Conservation (phyloP, 2,888 invertebrate species). For the Bellardia bayeri region DNA sequence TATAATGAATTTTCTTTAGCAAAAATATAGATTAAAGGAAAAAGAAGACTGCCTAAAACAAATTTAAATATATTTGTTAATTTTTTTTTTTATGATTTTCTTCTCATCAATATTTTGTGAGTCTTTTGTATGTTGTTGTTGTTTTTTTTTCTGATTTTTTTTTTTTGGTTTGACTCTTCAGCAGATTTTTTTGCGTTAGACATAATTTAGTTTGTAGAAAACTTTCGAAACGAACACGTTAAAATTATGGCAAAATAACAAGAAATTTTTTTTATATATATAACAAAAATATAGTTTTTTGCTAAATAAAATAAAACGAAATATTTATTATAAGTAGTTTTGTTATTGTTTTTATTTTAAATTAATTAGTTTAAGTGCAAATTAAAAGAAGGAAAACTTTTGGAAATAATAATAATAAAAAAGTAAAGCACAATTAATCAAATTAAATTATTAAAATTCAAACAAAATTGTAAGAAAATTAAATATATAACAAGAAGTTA, state of each 20-base stretch:
- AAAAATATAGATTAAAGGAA: constrained; percentile 13
- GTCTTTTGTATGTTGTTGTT: background rate
- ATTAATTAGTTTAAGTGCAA: too few species aligned
- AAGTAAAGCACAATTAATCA: too few species aligned
- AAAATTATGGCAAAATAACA: constrained; percentile 65
- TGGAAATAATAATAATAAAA: too few species aligned
- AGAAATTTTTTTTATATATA: constrained; percentile 35
- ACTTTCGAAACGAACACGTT: constrained; percentile 79
- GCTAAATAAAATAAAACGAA: constrained; percentile 22
- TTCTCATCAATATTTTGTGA: constrained; percentile 44
- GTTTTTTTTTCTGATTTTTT: constrained; percentile 26
- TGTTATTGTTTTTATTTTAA: too few species aligned
- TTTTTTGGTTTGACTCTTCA: constrained; percentile 35
- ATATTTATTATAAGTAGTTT: background rate
- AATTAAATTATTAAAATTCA: too few species aligned
- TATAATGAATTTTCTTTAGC: background rate
- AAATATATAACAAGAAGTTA: too few species aligned
- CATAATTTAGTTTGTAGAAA: constrained; percentile 80
- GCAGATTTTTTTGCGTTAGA: constrained; percentile 61
- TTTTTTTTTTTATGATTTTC: constrained; percentile 40
- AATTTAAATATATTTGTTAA: constrained; percentile 43
- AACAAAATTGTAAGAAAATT: too few species aligned
- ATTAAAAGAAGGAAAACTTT: too few species aligned
- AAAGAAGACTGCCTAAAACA: background rate
- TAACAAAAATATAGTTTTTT: constrained; percentile 7